Percentiles rank a stretch among this genome's conserved stretches.
Conservation (phyloP, 1,140 invertebrate species). For the Heliconius himera region DNA sequence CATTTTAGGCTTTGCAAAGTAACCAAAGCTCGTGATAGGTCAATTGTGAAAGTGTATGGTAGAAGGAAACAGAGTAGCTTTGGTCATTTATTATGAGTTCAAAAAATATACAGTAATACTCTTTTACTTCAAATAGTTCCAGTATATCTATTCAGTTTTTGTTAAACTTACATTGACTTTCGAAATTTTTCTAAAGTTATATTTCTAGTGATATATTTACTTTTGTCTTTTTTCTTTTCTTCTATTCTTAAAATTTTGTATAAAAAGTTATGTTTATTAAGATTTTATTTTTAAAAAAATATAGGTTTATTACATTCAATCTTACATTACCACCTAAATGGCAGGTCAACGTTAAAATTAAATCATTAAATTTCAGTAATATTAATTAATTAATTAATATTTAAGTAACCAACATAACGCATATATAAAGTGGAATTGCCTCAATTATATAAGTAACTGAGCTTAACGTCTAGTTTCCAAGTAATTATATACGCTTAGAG, state of each 20-base stretch:
- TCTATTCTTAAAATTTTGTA: background rate
- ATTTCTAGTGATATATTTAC: too few species aligned
- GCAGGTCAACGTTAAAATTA: background rate
- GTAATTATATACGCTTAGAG: constrained; percentile 14
- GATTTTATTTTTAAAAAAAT: background rate
- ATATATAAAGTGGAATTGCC: background rate
- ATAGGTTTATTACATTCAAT: background rate
- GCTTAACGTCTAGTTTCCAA: constrained; percentile 7
- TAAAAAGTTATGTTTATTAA: background rate
- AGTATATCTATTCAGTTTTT: too few species aligned
- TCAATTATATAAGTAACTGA: background rate
- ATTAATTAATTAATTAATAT: too few species aligned
- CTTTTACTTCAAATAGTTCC: too few species aligned
- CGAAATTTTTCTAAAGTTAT: too few species aligned
- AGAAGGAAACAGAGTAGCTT: background rate
- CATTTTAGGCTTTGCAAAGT: constrained; percentile 3
- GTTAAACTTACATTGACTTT: too few species aligned
- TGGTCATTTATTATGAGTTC: background rate
- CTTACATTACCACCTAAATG: background rate
- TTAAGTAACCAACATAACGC: background rate
- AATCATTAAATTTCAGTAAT: background rate
- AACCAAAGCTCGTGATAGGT: background rate
- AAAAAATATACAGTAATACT: too few species aligned
- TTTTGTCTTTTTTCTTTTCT: too few species aligned
- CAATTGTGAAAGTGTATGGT: constrained; percentile 8